phyloP scores from a whole-genome alignment of 2,113 vertebrate genomes.

The Oncorhynchus keta region DNA sequence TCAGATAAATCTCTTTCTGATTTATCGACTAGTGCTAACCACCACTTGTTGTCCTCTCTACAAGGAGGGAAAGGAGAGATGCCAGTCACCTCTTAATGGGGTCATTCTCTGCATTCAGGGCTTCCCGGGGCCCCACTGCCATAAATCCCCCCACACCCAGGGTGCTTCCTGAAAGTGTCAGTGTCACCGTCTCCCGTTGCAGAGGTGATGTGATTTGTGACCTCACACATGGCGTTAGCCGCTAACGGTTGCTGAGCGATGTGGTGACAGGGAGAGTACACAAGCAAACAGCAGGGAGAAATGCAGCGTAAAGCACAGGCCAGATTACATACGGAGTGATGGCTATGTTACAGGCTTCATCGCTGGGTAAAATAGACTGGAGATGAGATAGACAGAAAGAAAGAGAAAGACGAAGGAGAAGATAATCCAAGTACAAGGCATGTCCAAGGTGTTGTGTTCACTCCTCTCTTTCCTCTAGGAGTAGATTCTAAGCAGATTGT shows the following conservation, averaged over 20 bases:
- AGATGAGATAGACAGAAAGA: too few species aligned
- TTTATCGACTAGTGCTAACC: conserved; percentile 21
- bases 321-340: neutral
- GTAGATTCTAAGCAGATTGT: too few species aligned
- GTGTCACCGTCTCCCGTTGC: conserved; percentile 50
- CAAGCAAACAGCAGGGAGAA: conserved; percentile 3
- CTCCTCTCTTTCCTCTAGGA: too few species aligned
- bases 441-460: too few species aligned
- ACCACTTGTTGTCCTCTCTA: conserved; percentile 18
- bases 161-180: conserved; percentile 61
- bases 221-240: conserved; percentile 56
- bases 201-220: conserved; percentile 64
- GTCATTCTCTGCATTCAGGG: conserved; percentile 33
- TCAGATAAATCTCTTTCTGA: neutral
- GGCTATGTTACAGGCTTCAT: conserved; percentile 22
- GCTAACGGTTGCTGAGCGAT: conserved; percentile 52
- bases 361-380: too few species aligned
- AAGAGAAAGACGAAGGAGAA: too few species aligned
- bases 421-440: too few species aligned
- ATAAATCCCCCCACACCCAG: conserved; percentile 58
- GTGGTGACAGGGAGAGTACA: conserved; percentile 16
- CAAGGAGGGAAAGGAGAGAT: conserved; percentile 3
- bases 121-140: conserved; percentile 19
- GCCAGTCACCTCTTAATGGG: conserved; percentile 23
- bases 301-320: conserved; percentile 33